These are phyloP conservation scores for Lycocerus yunnanus DNA, from an alignment of 2,888 invertebrate genomes.

Conservation along the genomic window DNA sequence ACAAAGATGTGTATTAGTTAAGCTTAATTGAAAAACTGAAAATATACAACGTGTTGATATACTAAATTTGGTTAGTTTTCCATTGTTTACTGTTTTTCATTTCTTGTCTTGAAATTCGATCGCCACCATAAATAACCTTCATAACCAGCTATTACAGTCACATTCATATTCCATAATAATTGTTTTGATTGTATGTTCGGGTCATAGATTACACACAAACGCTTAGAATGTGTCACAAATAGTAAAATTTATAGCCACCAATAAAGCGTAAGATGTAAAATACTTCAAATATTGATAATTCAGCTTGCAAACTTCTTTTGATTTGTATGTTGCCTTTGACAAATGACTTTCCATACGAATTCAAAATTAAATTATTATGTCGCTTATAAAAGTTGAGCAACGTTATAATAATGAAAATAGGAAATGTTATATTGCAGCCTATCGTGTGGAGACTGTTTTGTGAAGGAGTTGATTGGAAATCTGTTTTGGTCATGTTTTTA, in stretches of 20 bases:
- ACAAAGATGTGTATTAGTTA: too few relatives aligned
- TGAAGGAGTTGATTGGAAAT: too few relatives aligned
- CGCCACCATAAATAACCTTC: background rate
- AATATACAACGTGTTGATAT: background rate
- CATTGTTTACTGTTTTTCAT: background rate
- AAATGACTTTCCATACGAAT: background rate
- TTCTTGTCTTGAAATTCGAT: background rate
- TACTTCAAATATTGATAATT: background rate
- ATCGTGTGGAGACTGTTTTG: too few relatives aligned
- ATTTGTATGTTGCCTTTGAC: background rate
- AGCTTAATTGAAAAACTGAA: background rate
- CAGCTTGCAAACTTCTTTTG: background rate
- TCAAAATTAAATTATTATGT: background rate
- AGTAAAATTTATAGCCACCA: background rate
- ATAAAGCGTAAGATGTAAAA: background rate
- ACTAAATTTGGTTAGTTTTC: background rate
- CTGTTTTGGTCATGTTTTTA: too few relatives aligned
- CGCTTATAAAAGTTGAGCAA: background rate
- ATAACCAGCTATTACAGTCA: background rate
- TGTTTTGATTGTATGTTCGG: background rate
- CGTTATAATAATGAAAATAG: background rate
- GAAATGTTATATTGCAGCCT: background rate
- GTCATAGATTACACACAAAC: background rate
- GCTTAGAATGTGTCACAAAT: background rate
- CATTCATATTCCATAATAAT: background rate